Percentiles rank a stretch among this genome's conserved stretches.
phyloP scores from a whole-genome alignment of 2,113 vertebrate species.

The Embiotoca jacksoni region DNA sequence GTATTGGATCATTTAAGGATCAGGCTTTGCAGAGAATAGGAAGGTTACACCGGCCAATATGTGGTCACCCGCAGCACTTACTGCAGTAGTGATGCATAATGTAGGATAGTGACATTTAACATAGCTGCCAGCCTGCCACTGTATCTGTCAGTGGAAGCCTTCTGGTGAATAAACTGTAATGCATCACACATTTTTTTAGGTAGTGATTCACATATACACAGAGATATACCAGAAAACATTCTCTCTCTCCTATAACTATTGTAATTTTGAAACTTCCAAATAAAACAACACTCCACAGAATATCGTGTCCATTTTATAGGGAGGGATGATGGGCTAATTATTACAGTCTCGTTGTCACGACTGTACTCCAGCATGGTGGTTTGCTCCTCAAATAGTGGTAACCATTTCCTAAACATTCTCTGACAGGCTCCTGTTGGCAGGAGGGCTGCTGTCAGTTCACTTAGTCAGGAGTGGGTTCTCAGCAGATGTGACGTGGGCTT shows the following conservation, averaged over 20 bases:
- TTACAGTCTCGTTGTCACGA: neutral
- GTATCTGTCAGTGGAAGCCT: conserved; percentile 17
- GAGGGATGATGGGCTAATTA: neutral
- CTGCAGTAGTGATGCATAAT: conserved; percentile 27
- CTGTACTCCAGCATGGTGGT: neutral
- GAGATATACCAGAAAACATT: conserved; percentile 3
- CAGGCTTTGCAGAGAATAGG: neutral
- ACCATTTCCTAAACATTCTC: conserved; percentile 25
- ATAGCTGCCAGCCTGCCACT: conserved; percentile 14
- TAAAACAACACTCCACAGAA: neutral
- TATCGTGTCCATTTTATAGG: neutral
- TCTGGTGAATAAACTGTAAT: conserved; percentile 18
- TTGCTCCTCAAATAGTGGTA: conserved; percentile 17
- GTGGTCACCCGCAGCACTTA: conserved; percentile 5
- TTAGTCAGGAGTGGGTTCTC: conserved; percentile 65
- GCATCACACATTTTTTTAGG: neutral
- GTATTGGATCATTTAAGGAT: neutral
- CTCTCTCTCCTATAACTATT: neutral
- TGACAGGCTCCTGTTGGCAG: conserved; percentile 29
- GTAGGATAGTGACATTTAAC: conserved; percentile 11
- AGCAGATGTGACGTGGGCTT: conserved; percentile 80
- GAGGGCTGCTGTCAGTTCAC: conserved; percentile 54
- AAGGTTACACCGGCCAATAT: neutral
- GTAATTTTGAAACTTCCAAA: neutral
- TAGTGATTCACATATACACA: conserved; percentile 1